These are phyloP conservation scores for Dendrolimus houi DNA, from an alignment of 2,888 invertebrate species.

Conservation along the genomic window DNA sequence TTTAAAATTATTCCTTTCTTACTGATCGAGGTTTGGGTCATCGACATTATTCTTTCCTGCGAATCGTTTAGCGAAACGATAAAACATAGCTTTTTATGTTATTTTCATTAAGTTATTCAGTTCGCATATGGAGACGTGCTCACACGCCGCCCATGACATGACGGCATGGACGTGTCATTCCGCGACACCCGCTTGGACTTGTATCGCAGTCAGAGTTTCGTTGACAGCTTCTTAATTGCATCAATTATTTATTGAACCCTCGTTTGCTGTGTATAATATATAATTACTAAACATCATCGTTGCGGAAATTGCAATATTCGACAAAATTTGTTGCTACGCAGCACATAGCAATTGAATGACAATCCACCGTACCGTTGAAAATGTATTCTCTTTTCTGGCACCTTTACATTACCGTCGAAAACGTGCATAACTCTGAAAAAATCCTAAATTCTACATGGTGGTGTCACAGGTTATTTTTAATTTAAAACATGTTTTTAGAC, in stretches of 20 bases:
- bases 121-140: constrained; percentile 35
- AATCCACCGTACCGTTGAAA: no score
- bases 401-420: no score
- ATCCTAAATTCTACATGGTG: no score
- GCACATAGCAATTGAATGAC: no score
- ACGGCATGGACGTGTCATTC: constrained; percentile 33
- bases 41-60: constrained; percentile 12
- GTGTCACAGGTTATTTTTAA: no score
- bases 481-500: no score
- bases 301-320: no score
- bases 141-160: constrained; percentile 23
- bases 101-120: constrained; percentile 44
- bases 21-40: constrained; percentile 12
- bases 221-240: constrained; percentile 44
- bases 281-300: no score
- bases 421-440: no score
- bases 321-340: no score
- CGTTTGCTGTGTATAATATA: not conserved
- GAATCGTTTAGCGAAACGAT: constrained; percentile 12
- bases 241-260: constrained; percentile 38
- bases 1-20: constrained; percentile 1
- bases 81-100: constrained; percentile 27
- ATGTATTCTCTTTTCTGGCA: no score
- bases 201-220: constrained; percentile 19
- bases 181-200: constrained; percentile 20